A percentile compares a stretch with the other conserved stretches of the same genome.
Conservation (phyloP, 2,888 invertebrate genomes). For the Scaptomyza caliginosa region DNA sequence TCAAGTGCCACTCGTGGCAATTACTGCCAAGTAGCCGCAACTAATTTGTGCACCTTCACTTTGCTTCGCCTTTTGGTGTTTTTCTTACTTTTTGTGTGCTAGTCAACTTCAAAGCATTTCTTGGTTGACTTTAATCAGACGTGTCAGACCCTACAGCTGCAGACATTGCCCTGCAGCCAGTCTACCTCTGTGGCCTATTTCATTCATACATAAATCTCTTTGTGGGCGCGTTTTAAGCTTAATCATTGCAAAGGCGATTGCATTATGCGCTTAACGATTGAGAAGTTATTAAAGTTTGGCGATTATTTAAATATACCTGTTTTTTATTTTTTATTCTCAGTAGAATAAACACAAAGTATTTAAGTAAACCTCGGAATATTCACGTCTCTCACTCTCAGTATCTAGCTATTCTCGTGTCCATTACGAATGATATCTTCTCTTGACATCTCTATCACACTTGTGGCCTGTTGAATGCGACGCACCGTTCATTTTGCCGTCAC, state of each 20-base stretch:
- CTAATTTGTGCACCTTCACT: slow-evolving; percentile 60
- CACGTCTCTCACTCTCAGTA: slow-evolving; percentile 2
- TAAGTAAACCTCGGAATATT: slow-evolving; percentile 26
- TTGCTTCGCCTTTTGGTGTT: slow-evolving; percentile 15
- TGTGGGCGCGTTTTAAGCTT: slow-evolving; percentile 32
- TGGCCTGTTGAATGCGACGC: slow-evolving; percentile 23
- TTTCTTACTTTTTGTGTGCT: slow-evolving; percentile 9
- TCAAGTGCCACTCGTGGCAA: slow-evolving; percentile 52
- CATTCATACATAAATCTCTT: slow-evolving; percentile 37
- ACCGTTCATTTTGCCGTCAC: slow-evolving; percentile 30
- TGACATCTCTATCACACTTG: slow-evolving; percentile 51
- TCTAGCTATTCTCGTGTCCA: slow-evolving; percentile 15
- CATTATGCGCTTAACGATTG: slow-evolving; percentile 22
- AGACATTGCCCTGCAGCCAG: slow-evolving; percentile 11
- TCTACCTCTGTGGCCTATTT: neutral
- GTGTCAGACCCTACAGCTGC: slow-evolving; percentile 33
- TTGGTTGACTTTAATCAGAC: slow-evolving; percentile 45
- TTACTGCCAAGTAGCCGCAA: slow-evolving; percentile 39
- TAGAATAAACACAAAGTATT: slow-evolving; percentile 18
- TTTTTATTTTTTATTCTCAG: no score
- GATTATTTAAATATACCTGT: no score
- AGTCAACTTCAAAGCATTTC: slow-evolving; percentile 63
- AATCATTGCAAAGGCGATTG: slow-evolving; percentile 23
- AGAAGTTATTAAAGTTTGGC: slow-evolving; percentile 15
- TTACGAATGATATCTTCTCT: slow-evolving; percentile 30